A percentile compares a stretch with the other conserved stretches of the same genome.
Conservation (phyloP, 1,140 invertebrate species). For the Proales similis region DNA sequence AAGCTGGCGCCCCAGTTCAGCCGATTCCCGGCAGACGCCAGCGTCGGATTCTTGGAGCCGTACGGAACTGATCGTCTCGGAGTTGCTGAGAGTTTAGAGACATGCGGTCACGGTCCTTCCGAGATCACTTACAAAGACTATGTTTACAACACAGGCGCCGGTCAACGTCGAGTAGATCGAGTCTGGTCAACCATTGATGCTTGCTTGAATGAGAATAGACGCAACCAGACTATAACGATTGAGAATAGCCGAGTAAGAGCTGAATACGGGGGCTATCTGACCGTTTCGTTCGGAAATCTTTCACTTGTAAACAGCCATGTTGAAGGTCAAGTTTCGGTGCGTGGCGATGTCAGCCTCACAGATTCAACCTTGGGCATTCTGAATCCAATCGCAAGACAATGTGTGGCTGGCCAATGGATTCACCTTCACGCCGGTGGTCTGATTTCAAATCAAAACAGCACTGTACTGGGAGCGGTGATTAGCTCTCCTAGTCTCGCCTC, state of each 20-base stretch:
- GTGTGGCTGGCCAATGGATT: not conserved
- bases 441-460: not conserved
- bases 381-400: not conserved
- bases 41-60: not conserved
- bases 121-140: not conserved
- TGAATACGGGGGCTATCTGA: not conserved
- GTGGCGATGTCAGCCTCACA: not conserved
- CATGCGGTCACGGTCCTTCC: constrained; percentile 24
- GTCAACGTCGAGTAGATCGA: not conserved
- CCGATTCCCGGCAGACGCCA: not conserved
- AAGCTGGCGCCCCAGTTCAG: constrained; percentile 1
- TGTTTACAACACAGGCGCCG: not conserved
- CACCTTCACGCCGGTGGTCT: not conserved
- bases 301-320: not conserved
- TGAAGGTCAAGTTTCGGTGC: not conserved
- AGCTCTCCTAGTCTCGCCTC: not conserved
- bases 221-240: not conserved
- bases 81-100: not conserved
- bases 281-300: constrained; percentile 2
- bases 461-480: not conserved
- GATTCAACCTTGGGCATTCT: constrained; percentile 4
- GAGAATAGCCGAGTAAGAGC: not conserved
- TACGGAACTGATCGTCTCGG: constrained; percentile 17
- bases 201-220: not conserved
- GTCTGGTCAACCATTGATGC: not conserved